Percentiles rank a stretch among this genome's conserved stretches.
Conservation (phyloP, 1,140 invertebrate species). For the Zaprionus vittiger region DNA sequence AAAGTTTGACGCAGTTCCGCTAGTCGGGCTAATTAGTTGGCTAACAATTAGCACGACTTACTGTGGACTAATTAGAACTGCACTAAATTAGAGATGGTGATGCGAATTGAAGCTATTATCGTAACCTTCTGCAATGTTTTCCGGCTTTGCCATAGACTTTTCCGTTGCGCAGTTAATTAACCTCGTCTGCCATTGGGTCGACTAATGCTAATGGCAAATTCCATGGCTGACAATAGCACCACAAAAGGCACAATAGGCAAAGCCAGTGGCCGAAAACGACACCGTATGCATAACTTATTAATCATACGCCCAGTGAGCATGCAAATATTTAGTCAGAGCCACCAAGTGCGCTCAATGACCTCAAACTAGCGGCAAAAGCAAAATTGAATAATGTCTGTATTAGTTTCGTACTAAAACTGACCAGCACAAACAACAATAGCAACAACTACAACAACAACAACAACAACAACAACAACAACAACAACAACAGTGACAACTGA, state of each 20-base stretch:
- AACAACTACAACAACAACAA: constrained; percentile 21
- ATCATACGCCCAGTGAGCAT: constrained; percentile 70
- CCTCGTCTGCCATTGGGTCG: constrained; percentile 23
- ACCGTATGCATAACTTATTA: constrained; percentile 70
- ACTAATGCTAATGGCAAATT: constrained; percentile 23
- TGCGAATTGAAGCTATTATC: constrained; percentile 19
- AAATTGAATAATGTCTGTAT: constrained; percentile 74
- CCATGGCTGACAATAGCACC: constrained; percentile 26
- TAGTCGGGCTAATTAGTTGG: not conserved
- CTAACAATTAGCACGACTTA: constrained; percentile 33
- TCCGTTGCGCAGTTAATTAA: constrained; percentile 36
- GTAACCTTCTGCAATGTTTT: constrained; percentile 59
- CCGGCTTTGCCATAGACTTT: constrained; percentile 50
- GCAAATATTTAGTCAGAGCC: constrained; percentile 60
- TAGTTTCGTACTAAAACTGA: constrained; percentile 45
- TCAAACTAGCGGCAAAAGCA: constrained; percentile 48
- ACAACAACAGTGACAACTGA: constrained; percentile 31
- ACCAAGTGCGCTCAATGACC: constrained; percentile 59
- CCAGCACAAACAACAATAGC: constrained; percentile 8
- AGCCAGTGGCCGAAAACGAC: constrained; percentile 18
- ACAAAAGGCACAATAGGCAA: constrained; percentile 18
- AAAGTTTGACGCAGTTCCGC: not conserved
- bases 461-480: constrained; percentile 23
- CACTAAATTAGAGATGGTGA: not conserved
- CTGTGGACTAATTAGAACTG: constrained; percentile 32